Evolutionary conservation across 1,140 invertebrate species (phyloP).

Genomic region (Bombus confusus): DNA sequence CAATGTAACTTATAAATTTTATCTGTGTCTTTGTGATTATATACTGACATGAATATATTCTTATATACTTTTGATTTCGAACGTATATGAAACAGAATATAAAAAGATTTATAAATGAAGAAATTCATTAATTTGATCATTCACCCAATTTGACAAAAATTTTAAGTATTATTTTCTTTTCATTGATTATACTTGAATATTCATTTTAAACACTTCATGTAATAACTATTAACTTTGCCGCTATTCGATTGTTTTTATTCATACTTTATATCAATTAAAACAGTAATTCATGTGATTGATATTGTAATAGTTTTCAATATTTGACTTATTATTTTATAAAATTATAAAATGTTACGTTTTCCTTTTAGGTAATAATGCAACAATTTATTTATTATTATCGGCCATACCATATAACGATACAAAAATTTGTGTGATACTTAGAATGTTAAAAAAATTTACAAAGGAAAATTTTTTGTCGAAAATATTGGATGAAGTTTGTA

Average conservation of each 20-base stretch:
- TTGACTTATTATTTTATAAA: constrained; percentile 21
- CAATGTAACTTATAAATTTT: neutral
- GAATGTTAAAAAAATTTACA: constrained; percentile 49
- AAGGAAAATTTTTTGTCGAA: constrained; percentile 48
- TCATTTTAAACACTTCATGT: neutral
- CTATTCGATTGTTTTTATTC: neutral
- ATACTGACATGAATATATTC: too few species aligned
- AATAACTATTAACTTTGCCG: neutral
- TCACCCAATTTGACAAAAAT: neutral
- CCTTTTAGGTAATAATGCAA: constrained; percentile 24
- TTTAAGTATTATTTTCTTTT: constrained; percentile 6
- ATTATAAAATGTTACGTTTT: constrained; percentile 41
- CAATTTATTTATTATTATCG: constrained; percentile 58
- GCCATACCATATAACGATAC: constrained; percentile 45
- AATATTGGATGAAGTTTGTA: constrained; percentile 42
- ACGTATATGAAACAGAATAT: neutral
- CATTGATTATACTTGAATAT: neutral
- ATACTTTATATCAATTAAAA: neutral
- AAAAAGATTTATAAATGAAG: neutral
- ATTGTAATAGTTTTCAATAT: constrained; percentile 39
- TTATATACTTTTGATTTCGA: neutral
- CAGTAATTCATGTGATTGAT: neutral
- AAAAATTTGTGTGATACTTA: constrained; percentile 69
- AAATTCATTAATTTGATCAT: neutral
- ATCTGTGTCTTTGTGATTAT: neutral